Conservation (phyloP, 2,888 invertebrate genomes). For the Molanna angustata region DNA sequence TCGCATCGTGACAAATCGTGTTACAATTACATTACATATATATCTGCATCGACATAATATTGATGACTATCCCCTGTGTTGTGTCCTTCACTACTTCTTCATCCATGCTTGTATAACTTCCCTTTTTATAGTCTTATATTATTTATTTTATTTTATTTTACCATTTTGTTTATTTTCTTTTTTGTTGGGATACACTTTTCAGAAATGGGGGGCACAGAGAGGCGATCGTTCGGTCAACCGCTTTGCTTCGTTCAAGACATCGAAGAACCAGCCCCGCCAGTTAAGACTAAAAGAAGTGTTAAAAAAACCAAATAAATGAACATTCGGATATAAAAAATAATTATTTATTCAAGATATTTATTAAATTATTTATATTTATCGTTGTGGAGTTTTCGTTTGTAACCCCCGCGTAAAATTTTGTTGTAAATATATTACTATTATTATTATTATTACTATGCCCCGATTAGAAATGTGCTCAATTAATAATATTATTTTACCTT, state of each 20-base stretch:
- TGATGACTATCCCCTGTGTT: no score
- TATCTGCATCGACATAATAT: no score
- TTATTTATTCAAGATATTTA: neutral
- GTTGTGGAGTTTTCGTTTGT: neutral
- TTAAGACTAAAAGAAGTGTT: slow-evolving; percentile 47
- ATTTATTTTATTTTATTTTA: slow-evolving; percentile 7
- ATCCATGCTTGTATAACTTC: no score
- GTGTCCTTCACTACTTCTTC: no score
- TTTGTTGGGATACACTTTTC: slow-evolving; percentile 40
- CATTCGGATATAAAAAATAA: slow-evolving; percentile 6
- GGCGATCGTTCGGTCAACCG: slow-evolving; percentile 77
- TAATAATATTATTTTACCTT: slow-evolving; percentile 12
- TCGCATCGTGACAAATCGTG: no score
- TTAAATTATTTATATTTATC: neutral
- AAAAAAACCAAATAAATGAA: slow-evolving; percentile 32
- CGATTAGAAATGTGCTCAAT: slow-evolving; percentile 25
- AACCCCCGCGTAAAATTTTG: neutral
- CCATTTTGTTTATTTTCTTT: slow-evolving; percentile 30
- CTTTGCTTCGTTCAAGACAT: slow-evolving; percentile 64
- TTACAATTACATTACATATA: no score
- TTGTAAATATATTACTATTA: neutral
- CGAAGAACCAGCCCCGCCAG: slow-evolving; percentile 54
- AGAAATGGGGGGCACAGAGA: slow-evolving; percentile 58
- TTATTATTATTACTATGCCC: neutral
- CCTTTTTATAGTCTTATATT: slow-evolving; percentile 8